A percentile compares a stretch with the other conserved stretches of the same genome.
phyloP scores from a whole-genome alignment of 2,113 vertebrate genomes.

The Mesocricetus auratus region DNA sequence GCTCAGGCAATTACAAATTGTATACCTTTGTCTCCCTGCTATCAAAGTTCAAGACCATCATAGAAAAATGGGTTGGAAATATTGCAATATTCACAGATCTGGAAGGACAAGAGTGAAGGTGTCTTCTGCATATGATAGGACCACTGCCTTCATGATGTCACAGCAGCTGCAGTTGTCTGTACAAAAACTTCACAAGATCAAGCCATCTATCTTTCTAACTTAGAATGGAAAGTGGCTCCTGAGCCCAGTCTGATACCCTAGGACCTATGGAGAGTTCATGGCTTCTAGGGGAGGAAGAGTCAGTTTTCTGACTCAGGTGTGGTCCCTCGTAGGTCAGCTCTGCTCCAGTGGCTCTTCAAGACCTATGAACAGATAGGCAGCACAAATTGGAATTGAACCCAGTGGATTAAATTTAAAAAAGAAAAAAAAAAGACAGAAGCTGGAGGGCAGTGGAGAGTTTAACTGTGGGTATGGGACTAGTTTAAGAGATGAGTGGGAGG shows the following conservation, averaged over 20 bases:
- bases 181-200: neutral
- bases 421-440: neutral
- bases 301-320: neutral
- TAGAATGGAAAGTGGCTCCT: neutral
- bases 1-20: neutral
- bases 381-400: neutral
- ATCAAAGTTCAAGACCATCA: neutral
- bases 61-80: neutral
- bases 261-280: neutral
- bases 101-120: neutral
- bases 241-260: neutral
- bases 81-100: too few relatives aligned
- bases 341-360: neutral
- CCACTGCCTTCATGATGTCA: neutral
- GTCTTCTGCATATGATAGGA: neutral
- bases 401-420: neutral
- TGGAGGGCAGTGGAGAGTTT: too few relatives aligned
- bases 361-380: neutral
- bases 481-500: accelerated
- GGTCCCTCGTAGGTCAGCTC: neutral
- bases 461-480: neutral
- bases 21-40: neutral
- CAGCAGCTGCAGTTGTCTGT: neutral
- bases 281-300: neutral
- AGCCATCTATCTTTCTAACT: neutral